Evolutionary conservation across 30 jellyfish, hydroid and myxozoan genomes (phyloP), one percentile per base, ranked within the genome.

Genomic region (Turritopsis dohrnii): DNA sequence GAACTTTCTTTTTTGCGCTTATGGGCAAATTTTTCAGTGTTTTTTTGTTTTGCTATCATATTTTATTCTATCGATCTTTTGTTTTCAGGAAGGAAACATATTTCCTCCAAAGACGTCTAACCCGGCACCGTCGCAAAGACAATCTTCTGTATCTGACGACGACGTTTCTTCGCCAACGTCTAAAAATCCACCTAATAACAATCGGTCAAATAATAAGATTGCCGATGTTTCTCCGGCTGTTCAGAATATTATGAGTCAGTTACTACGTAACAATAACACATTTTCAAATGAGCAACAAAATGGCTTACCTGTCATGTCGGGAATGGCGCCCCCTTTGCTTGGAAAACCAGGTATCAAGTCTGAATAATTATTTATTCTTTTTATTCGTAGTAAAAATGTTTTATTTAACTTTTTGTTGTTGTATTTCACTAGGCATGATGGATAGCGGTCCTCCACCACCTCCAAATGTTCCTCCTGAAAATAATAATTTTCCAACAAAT

Each of bases 191-290:
- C 16, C 77, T 8, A 23, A 16, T 26, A 16, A 74, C 53, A 74
- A 26, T 16, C 65, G 65, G 9, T 8, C 1, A 23, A 26, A 74
- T 23, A 26, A 74, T 29, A 24, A 74, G 65, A 16, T 24, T 8
- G 19, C 54, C 19, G 95, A 84, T 65, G 89, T 89, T 28, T 54
- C 96, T 29, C 81, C 92, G 30, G 69, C 94, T 21, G 96, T 89
- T 21, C 96, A 84, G 26, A 89, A 73, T 85, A 89, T 89, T 24
- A 71, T 89, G 87, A 65, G 81, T 31, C 87, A 89, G 54, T 75
- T 89, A 54, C 72, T 84, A 95, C 65, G 75, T 21, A 52, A 21
- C 23, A 79, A 79, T 52, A 79, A 79, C 54, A 23, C 52, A 18
- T 28, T 23, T 75, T 21, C 83, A 69, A 69, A 75, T 21, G 77